These are phyloP conservation scores for Tillus elongatus DNA, from an alignment of 2,888 invertebrate species.

Conservation along the genomic window DNA sequence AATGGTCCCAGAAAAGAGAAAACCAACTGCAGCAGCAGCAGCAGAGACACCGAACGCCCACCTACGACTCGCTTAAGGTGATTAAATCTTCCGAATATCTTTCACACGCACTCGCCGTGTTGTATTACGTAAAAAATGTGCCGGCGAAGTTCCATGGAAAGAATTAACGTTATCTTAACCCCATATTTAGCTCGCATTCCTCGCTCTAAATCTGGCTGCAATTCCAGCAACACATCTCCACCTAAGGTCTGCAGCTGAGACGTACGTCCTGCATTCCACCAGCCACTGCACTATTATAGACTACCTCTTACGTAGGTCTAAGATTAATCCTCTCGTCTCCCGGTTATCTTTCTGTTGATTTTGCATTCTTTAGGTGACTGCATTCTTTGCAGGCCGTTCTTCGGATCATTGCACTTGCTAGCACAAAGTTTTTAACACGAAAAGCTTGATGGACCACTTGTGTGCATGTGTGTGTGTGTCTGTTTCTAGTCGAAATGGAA, in stretches of 20 bases:
- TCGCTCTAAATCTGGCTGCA: slow-evolving; percentile 17
- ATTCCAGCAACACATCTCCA: slow-evolving; percentile 11
- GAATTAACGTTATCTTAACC: slow-evolving; percentile 16
- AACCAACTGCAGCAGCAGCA: too few species aligned
- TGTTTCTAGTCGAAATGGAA: slow-evolving; percentile 14
- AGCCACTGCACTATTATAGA: too few species aligned
- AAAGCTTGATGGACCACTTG: slow-evolving; percentile 31
- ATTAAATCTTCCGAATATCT: too few species aligned
- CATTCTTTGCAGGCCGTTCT: slow-evolving; percentile 35
- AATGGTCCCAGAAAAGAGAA: too few species aligned
- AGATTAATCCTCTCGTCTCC: not conserved
- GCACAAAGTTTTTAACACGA: slow-evolving; percentile 29
- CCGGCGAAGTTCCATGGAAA: slow-evolving; percentile 13
- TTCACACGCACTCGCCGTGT: not conserved
- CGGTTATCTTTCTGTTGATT: slow-evolving; percentile 29
- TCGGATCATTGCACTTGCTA: slow-evolving; percentile 34
- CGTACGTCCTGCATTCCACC: slow-evolving; percentile 21
- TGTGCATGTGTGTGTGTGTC: slow-evolving; percentile 16
- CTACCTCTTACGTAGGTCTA: too few species aligned
- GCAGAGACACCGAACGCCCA: too few species aligned
- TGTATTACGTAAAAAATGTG: not conserved
- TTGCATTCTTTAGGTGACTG: slow-evolving; percentile 37
- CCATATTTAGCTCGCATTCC: slow-evolving; percentile 18
- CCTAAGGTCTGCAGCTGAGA: slow-evolving; percentile 14
- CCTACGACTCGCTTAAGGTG: too few species aligned